Conservation (phyloP, 2,797 vertebrate genomes). For the Catamblyrhynchus diadema region DNA sequence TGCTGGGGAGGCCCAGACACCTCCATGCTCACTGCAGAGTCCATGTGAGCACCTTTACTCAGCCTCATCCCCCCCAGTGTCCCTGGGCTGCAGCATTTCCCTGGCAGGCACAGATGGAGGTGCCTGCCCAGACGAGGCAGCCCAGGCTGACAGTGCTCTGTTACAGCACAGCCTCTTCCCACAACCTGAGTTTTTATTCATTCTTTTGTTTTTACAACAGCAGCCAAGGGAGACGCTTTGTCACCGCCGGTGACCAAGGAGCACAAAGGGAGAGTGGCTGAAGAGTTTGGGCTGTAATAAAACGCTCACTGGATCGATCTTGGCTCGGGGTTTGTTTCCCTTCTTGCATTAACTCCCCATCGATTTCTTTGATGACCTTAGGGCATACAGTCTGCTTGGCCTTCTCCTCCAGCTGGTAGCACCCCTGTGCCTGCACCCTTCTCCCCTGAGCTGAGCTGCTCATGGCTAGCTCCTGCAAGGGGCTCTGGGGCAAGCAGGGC, state of each 20-base stretch:
- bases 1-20: background rate
- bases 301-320: slow-evolving; percentile 61
- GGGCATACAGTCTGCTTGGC: slow-evolving; percentile 20
- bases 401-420: background rate
- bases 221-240: background rate
- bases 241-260: background rate
- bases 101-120: background rate
- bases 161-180: background rate
- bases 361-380: slow-evolving; percentile 61
- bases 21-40: background rate
- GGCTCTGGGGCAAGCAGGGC: background rate
- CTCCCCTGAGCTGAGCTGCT: background rate
- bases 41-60: background rate
- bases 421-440: background rate
- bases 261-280: slow-evolving; percentile 22
- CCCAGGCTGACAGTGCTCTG: background rate
- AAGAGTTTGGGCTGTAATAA: slow-evolving; percentile 56
- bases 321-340: slow-evolving; percentile 69
- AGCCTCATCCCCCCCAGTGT: background rate
- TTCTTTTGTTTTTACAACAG: slow-evolving; percentile 15
- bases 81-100: background rate
- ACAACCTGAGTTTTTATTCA: background rate
- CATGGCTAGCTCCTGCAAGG: accelerated
- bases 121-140: background rate
- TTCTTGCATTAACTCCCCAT: slow-evolving; percentile 70